Percentiles rank a stretch among this genome's conserved stretches.
These are phyloP conservation scores for Dendrolimus kikuchii DNA, from an alignment of 1,140 invertebrate species.

Conservation along the genomic window DNA sequence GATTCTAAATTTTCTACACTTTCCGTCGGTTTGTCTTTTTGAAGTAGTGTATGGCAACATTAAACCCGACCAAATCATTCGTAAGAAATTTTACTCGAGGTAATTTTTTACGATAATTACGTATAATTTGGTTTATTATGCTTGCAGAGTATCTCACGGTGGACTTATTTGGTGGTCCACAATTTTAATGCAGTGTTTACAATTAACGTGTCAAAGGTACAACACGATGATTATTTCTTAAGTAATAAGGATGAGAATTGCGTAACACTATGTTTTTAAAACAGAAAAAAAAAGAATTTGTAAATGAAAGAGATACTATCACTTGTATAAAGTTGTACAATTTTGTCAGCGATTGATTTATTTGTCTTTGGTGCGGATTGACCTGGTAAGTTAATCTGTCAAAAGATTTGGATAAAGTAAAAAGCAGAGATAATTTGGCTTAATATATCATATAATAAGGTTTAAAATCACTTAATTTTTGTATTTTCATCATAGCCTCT, in stretches of 20 bases:
- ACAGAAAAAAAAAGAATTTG: slow-evolving; percentile 6
- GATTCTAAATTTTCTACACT: no score
- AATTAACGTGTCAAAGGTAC: slow-evolving; percentile 13
- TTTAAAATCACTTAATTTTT: neutral
- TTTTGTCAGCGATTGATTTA: slow-evolving; percentile 24
- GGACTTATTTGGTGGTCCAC: slow-evolving; percentile 27
- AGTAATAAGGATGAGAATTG: slow-evolving; percentile 17
- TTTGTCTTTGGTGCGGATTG: slow-evolving; percentile 11
- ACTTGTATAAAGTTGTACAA: slow-evolving; percentile 25
- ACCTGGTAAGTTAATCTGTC: slow-evolving; percentile 9
- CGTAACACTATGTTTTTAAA: slow-evolving; percentile 2
- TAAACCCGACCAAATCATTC: neutral
- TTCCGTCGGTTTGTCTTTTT: no score
- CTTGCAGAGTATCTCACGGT: slow-evolving; percentile 14
- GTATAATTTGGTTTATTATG: slow-evolving; percentile 25
- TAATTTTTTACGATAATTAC: slow-evolving; percentile 26
- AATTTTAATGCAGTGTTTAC: slow-evolving; percentile 21
- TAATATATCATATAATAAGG: neutral
- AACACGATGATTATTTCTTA: slow-evolving; percentile 12
- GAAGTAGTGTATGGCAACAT: slow-evolving; percentile 1
- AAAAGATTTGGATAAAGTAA: no score
- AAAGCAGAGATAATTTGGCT: no score
- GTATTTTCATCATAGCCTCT: no score
- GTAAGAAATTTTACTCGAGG: slow-evolving; percentile 8
- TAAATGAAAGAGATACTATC: slow-evolving; percentile 15